Evolutionary conservation across 2,888 invertebrate species (phyloP).

Genomic region (Neoascia interrupta): DNA sequence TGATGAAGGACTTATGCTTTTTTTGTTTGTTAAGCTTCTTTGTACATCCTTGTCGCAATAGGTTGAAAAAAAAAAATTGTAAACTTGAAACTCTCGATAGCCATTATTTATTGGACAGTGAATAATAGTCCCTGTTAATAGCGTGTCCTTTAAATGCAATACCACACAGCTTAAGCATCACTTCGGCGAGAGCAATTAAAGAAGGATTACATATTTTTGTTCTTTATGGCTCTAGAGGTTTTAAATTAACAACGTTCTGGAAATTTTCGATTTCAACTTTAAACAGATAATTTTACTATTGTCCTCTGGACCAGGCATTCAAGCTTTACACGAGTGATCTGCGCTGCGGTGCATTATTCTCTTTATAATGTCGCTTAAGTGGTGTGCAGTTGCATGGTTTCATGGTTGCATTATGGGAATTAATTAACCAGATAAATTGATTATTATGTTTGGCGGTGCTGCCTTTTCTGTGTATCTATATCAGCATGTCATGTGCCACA

Average conservation of each 20-base stretch:
- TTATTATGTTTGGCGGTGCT: conserved; percentile 27
- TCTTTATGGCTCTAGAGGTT: conserved; percentile 26
- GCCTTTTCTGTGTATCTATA: not conserved
- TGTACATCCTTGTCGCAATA: conserved; percentile 3
- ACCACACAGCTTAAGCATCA: not conserved
- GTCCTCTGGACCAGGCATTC: not conserved
- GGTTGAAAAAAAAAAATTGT: conserved; percentile 10
- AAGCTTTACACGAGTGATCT: not conserved
- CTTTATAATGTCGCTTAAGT: conserved; percentile 16
- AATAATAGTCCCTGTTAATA: conserved; percentile 53
- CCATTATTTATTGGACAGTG: conserved; percentile 62
- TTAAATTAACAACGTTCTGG: not conserved
- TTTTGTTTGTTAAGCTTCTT: conserved; percentile 8
- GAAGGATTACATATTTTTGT: conserved; percentile 21
- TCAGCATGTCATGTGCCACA: not conserved
- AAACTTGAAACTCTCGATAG: conserved; percentile 25
- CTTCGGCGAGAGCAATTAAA: conserved; percentile 38
- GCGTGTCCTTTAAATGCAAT: conserved; percentile 6
- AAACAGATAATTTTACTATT: conserved; percentile 5
- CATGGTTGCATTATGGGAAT: conserved; percentile 35
- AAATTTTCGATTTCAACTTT: too few species aligned
- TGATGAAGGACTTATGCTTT: not conserved
- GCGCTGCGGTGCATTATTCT: not conserved
- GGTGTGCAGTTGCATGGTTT: conserved; percentile 8
- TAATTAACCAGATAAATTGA: conserved; percentile 63